Conservation (phyloP, 2,113 vertebrate genomes). For the Haliaeetus leucogaster region DNA sequence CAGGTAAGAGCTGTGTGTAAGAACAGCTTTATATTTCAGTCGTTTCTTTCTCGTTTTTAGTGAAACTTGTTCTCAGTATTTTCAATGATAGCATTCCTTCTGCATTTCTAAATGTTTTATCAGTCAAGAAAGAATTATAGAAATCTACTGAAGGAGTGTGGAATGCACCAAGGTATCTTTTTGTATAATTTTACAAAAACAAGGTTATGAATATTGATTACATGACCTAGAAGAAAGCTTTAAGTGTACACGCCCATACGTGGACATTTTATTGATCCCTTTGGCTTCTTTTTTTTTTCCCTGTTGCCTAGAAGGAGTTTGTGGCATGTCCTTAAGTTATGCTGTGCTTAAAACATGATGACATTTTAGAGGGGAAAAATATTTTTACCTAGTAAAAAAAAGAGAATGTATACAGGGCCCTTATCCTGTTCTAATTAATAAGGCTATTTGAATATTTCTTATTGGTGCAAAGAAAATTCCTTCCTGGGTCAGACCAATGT, state of each 20-base stretch:
- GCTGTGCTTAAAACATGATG: neutral
- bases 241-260: accelerated
- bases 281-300: neutral
- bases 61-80: neutral
- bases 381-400: neutral
- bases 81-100: neutral
- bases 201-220: neutral
- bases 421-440: neutral
- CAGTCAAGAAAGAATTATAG: neutral
- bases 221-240: neutral
- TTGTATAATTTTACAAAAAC: neutral
- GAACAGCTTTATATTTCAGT: neutral
- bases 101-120: neutral
- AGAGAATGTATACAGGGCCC: accelerated
- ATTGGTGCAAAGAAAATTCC: neutral
- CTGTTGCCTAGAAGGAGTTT: neutral
- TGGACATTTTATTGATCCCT: neutral
- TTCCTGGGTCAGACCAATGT: accelerated
- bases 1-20: constrained; percentile 78
- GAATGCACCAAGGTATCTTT: accelerated
- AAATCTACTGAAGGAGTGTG: neutral
- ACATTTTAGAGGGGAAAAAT: neutral
- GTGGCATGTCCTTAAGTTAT: neutral
- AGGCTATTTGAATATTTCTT: neutral
- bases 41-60: neutral